Evolutionary conservation across 2,113 vertebrate species (phyloP).

Genomic region (Odontophorus gujanensis): DNA sequence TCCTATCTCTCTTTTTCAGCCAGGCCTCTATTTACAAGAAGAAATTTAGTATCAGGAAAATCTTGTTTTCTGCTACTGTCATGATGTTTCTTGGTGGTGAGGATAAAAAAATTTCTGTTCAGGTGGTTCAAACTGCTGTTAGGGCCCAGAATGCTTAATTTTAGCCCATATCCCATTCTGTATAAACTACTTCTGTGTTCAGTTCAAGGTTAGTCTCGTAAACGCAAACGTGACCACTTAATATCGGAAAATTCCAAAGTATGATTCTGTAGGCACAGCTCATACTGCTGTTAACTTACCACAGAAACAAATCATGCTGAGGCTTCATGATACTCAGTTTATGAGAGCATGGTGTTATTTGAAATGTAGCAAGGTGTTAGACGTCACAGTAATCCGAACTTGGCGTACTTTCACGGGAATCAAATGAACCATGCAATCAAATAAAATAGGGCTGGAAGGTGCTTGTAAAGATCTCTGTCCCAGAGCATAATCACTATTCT

Average conservation of each 20-base stretch:
- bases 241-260: slow-evolving; percentile 34
- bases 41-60: neutral
- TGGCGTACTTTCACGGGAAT: slow-evolving; percentile 33
- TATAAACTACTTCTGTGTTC: neutral
- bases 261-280: neutral
- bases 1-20: neutral
- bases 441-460: neutral
- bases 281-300: slow-evolving; percentile 31
- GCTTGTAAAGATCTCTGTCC: neutral
- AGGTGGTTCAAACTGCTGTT: neutral
- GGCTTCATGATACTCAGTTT: slow-evolving; percentile 37
- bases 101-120: neutral
- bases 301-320: slow-evolving; percentile 54
- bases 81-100: neutral
- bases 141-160: neutral
- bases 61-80: neutral
- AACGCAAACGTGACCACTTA: neutral
- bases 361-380: slow-evolving; percentile 59
- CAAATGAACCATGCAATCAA: neutral
- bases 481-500: neutral
- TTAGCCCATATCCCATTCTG: neutral
- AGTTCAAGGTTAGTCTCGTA: neutral
- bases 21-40: neutral
- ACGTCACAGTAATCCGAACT: slow-evolving; percentile 29
- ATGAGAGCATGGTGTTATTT: slow-evolving; percentile 61